Conservation (phyloP, 1,140 invertebrate genomes). For the Littorina saxatilis region DNA sequence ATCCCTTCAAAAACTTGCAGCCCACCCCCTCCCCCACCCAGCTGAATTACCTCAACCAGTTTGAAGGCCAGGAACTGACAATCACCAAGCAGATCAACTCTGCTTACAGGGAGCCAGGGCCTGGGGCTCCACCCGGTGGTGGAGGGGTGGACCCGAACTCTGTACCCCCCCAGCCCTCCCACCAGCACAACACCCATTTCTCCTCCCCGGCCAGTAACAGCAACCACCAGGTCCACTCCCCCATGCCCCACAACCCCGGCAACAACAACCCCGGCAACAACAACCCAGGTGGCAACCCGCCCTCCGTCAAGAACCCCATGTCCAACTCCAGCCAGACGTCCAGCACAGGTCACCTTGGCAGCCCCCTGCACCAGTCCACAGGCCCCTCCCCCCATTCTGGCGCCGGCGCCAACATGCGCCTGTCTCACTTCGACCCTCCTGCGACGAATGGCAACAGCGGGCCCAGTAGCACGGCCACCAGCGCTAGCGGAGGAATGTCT, state of each 20-base stretch:
- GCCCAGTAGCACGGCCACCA: conserved; percentile 15
- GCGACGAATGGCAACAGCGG: conserved; percentile 35
- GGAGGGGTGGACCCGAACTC: conserved; percentile 41
- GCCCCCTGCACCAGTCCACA: conserved; percentile 56
- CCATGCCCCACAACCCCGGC: conserved; percentile 23
- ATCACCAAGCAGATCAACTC: conserved; percentile 96
- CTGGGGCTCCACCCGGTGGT: conserved; percentile 13
- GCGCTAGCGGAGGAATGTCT: conserved; percentile 35
- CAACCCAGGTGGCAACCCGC: conserved; percentile 44
- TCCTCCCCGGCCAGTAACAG: conserved; percentile 37
- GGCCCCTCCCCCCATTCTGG: conserved; percentile 56
- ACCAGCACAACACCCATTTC: conserved; percentile 26
- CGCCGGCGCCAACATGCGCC: conserved; percentile 68
- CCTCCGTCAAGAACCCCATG: conserved; percentile 66
- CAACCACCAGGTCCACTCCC: conserved; percentile 43
- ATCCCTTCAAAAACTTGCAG: conserved; percentile 85
- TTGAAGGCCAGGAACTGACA: conserved; percentile 96
- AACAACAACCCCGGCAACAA: background rate
- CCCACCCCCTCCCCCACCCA: conserved; percentile 96
- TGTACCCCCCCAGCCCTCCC: conserved; percentile 28
- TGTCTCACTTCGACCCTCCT: conserved; percentile 70
- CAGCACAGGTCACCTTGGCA: conserved; percentile 64
- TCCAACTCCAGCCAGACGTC: conserved; percentile 71
- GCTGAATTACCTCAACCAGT: conserved; percentile 95
- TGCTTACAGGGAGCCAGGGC: conserved; percentile 70